A percentile compares a stretch with the other conserved stretches of the same genome.
These are phyloP conservation scores for Solea senegalensis DNA, from an alignment of 2,113 vertebrate species.

Conservation along the genomic window DNA sequence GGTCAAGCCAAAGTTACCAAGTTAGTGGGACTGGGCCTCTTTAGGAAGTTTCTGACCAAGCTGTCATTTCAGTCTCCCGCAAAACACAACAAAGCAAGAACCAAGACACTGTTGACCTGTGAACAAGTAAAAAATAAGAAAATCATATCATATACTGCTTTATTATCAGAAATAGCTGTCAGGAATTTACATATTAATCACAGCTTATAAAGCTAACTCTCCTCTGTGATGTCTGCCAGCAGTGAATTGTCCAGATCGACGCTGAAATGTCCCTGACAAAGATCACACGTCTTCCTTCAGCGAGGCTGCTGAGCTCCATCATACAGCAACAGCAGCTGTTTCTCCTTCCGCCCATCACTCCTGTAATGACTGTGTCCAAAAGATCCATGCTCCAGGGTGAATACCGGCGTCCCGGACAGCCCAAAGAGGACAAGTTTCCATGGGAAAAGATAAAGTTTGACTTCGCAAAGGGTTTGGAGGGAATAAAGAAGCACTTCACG, in stretches of 20 bases:
- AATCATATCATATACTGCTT: neutral
- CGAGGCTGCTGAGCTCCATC: slow-evolving; percentile 46
- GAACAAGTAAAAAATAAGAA: neutral
- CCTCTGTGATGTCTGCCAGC: slow-evolving; percentile 18
- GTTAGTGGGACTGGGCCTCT: too few relatives aligned
- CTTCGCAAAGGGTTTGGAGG: slow-evolving; percentile 84
- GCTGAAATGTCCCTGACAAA: slow-evolving; percentile 48
- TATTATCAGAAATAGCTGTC: neutral
- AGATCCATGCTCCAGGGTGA: slow-evolving; percentile 55
- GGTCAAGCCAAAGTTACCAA: too few relatives aligned
- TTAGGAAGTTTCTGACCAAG: too few relatives aligned
- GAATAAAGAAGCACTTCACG: slow-evolving; percentile 82
- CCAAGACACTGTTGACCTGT: neutral
- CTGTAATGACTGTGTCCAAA: slow-evolving; percentile 13
- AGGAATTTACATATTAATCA: neutral
- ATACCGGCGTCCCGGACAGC: slow-evolving; percentile 85
- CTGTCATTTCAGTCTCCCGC: too few relatives aligned
- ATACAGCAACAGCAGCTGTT: slow-evolving; percentile 19
- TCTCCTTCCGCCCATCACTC: slow-evolving; percentile 40
- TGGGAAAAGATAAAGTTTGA: slow-evolving; percentile 81
- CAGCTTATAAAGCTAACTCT: neutral
- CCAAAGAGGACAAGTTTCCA: slow-evolving; percentile 65
- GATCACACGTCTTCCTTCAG: slow-evolving; percentile 46
- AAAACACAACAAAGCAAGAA: too few relatives aligned
- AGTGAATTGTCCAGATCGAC: slow-evolving; percentile 6